These are phyloP conservation scores for Capitulum mitella DNA, from an alignment of 2,888 invertebrate genomes.

Conservation along the genomic window DNA sequence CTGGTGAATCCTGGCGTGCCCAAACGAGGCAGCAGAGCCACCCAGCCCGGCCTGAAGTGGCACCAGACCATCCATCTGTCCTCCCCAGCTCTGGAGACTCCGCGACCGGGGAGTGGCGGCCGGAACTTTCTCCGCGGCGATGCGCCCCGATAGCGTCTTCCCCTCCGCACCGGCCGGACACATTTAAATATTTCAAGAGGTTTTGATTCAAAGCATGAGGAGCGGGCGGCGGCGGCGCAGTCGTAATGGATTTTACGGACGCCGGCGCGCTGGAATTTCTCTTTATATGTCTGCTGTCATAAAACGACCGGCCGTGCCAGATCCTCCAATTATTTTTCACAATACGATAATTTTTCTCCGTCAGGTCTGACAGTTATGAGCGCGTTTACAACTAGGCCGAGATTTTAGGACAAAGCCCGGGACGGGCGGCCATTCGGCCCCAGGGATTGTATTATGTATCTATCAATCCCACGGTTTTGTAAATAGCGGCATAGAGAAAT, in stretches of 20 bases:
- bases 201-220: slow-evolving; percentile 10
- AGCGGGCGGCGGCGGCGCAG: neutral
- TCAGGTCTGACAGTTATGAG: slow-evolving; percentile 2
- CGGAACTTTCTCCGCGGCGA: neutral
- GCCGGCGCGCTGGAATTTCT: neutral
- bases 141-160: neutral
- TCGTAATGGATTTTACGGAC: slow-evolving; percentile 25
- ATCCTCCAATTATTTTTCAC: slow-evolving; percentile 24
- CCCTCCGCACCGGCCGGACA: neutral
- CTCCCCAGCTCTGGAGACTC: too few species aligned
- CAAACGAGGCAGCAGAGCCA: too few species aligned
- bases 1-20: too few species aligned
- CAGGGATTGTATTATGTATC: slow-evolving; percentile 17
- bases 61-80: too few species aligned
- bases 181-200: slow-evolving; percentile 21
- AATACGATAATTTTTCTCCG: slow-evolving; percentile 19
- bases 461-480: slow-evolving; percentile 15
- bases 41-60: too few species aligned
- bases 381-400: slow-evolving; percentile 18
- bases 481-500: slow-evolving; percentile 5
- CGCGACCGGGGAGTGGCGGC: too few species aligned
- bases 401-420: slow-evolving; percentile 12
- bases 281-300: slow-evolving; percentile 20
- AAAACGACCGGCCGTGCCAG: neutral
- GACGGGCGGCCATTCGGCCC: neutral